phyloP scores from a whole-genome alignment of 2,797 vertebrate genomes.

The Xiphorhynchus erythropygius region DNA sequence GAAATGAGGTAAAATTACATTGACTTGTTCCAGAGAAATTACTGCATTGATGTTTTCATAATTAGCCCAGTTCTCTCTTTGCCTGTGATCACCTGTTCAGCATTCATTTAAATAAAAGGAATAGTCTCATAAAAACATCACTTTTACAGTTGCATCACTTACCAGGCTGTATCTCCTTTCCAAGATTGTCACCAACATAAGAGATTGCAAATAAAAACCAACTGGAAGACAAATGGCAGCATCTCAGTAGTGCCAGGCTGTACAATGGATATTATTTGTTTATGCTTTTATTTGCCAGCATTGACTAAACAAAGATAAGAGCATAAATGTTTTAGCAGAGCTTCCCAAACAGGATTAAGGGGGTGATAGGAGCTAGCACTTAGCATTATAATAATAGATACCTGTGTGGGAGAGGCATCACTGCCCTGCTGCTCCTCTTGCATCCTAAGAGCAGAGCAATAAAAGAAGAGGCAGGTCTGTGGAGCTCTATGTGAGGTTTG shows the following conservation, averaged over 20 bases:
- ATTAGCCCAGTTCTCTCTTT: background rate
- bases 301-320: constrained; percentile 41
- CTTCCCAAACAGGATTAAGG: background rate
- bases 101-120: background rate
- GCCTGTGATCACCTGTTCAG: background rate
- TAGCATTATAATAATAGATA: background rate
- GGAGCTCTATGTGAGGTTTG: background rate
- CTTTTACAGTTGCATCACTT: background rate
- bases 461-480: background rate
- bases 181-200: background rate
- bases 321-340: background rate
- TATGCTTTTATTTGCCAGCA: constrained; percentile 25
- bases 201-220: constrained; percentile 14
- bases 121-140: background rate
- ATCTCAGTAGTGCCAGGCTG: background rate
- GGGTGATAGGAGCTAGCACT: background rate
- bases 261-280: constrained; percentile 18
- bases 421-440: background rate
- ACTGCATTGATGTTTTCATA: background rate
- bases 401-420: background rate
- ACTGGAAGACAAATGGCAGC: background rate
- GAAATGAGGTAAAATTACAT: constrained; percentile 8
- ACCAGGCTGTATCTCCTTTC: background rate
- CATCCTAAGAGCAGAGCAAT: background rate
- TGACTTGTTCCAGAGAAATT: constrained; percentile 3